A percentile compares a stretch with the other conserved stretches of the same genome.
phyloP scores from a whole-genome alignment of 2,888 invertebrate species.

The Cephus sareptanus region DNA sequence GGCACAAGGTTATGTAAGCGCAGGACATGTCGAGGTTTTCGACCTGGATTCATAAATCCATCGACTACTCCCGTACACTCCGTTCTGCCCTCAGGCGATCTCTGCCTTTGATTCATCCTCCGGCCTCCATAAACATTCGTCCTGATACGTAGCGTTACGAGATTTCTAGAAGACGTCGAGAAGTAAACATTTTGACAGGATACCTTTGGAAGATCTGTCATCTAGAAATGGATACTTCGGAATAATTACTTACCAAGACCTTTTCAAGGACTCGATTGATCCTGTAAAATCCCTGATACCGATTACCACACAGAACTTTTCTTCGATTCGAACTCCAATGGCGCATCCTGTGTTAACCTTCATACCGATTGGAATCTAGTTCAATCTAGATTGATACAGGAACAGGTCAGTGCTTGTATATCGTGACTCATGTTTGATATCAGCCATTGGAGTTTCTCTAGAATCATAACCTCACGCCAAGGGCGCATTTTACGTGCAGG shows the following conservation, averaged over 20 bases:
- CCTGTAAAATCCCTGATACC: neutral
- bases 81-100: neutral
- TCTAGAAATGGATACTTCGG: neutral
- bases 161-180: neutral
- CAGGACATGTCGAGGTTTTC: constrained; percentile 39
- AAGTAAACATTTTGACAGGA: neutral
- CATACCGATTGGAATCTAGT: neutral
- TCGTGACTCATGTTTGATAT: neutral
- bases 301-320: neutral
- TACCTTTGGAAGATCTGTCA: neutral
- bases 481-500: neutral
- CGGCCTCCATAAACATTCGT: constrained; percentile 27
- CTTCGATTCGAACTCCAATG: neutral
- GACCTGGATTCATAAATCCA: constrained; percentile 43
- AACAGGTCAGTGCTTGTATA: neutral
- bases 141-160: neutral
- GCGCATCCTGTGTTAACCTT: neutral
- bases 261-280: neutral
- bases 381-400: neutral
- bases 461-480: neutral
- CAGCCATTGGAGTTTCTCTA: neutral
- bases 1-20: constrained; percentile 52
- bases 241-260: neutral
- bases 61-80: neutral
- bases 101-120: constrained; percentile 33